Percentiles rank a stretch among this genome's conserved stretches.
Evolutionary conservation across 2,797 vertebrate genomes (phyloP).

Genomic region (Anolis apletophallus): DNA sequence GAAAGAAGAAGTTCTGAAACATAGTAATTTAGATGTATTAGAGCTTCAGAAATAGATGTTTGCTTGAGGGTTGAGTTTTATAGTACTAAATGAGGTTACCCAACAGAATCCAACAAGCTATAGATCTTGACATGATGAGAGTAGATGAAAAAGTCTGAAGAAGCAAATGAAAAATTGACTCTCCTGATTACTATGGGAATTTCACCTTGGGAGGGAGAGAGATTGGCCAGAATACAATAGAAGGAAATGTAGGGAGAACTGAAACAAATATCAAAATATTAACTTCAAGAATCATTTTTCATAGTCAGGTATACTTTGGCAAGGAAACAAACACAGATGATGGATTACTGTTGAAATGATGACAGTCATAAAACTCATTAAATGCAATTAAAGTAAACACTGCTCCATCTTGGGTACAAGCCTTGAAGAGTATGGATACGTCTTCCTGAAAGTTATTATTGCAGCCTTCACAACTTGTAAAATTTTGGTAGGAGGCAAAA

Average conservation of each 20-base stretch:
- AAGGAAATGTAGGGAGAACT: not conserved
- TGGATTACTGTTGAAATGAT: conserved; percentile 1
- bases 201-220: conserved; percentile 40
- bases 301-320: not conserved
- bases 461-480: not conserved
- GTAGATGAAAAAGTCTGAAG: conserved; percentile 43
- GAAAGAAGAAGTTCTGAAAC: conserved; percentile 30
- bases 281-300: not conserved
- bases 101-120: not conserved
- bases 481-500: not conserved
- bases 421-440: not conserved
- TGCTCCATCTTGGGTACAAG: not conserved
- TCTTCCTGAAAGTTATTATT: not conserved
- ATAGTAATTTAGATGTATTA: conserved; percentile 28
- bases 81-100: conserved; percentile 12
- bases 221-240: not conserved
- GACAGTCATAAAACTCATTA: not conserved
- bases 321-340: not conserved
- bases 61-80: conserved; percentile 8
- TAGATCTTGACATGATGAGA: not conserved
- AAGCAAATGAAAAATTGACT: conserved; percentile 48
- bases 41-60: conserved; percentile 26
- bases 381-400: not conserved
- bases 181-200: conserved; percentile 61
- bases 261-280: not conserved